phyloP scores from a whole-genome alignment of 2,888 invertebrate species.

The Spodoptera exigua region DNA sequence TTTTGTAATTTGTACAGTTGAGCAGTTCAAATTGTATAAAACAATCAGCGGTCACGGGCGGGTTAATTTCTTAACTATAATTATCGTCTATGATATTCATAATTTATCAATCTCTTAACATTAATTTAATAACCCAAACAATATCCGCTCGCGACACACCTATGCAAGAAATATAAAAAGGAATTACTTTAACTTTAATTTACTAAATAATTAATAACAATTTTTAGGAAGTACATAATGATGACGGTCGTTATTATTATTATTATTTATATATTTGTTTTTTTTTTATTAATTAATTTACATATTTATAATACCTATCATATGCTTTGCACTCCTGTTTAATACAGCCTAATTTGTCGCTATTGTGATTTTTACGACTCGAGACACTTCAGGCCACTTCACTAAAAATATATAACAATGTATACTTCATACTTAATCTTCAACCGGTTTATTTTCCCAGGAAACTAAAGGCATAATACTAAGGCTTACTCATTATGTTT shows the following conservation, averaged over 20 bases:
- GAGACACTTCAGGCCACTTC: constrained; percentile 12
- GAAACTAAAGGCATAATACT: constrained; percentile 4
- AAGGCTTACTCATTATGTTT: too few relatives aligned
- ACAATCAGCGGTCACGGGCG: constrained; percentile 20
- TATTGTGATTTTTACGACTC: constrained; percentile 50
- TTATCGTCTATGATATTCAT: constrained; percentile 56
- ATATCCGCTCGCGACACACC: constrained; percentile 59
- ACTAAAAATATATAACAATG: constrained; percentile 40
- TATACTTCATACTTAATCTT: constrained; percentile 3
- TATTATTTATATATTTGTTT: constrained; percentile 55
- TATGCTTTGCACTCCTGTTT: constrained; percentile 63
- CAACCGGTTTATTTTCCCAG: constrained; percentile 2
- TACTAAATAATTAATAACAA: constrained; percentile 76
- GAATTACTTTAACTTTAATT: constrained; percentile 57
- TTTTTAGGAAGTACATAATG: constrained; percentile 72
- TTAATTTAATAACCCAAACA: constrained; percentile 55
- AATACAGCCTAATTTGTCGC: constrained; percentile 52
- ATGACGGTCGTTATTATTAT: constrained; percentile 56
- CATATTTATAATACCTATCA: constrained; percentile 56
- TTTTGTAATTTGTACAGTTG: constrained; percentile 11
- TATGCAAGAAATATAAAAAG: constrained; percentile 59
- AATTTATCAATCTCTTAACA: constrained; percentile 50
- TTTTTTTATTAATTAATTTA: constrained; percentile 50
- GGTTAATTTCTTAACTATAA: constrained; percentile 45
- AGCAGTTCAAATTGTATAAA: constrained; percentile 47